Percentiles rank a stretch among this genome's conserved stretches.
Conservation (phyloP, 2,888 invertebrate species). For the Metopia argyrocephala region DNA sequence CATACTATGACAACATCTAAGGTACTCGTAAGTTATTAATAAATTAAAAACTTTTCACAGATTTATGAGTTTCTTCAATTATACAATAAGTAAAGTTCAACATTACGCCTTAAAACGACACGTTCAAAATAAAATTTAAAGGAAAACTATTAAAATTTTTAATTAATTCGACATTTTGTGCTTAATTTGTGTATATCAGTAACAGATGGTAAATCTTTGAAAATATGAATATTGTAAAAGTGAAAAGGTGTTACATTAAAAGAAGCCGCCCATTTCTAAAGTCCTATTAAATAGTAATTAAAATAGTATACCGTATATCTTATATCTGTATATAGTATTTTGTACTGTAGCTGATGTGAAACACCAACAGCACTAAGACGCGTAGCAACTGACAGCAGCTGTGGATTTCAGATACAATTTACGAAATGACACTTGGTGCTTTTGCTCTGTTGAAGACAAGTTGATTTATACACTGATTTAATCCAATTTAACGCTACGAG, state of each 20-base stretch:
- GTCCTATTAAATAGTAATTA: slow-evolving; percentile 33
- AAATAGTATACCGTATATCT: slow-evolving; percentile 14
- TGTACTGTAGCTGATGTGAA: not conserved
- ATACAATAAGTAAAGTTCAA: no score
- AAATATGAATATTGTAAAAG: not conserved
- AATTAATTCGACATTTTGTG: not conserved
- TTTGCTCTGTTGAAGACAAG: slow-evolving; percentile 48
- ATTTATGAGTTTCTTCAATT: no score
- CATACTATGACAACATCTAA: no score
- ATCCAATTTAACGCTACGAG: slow-evolving; percentile 66
- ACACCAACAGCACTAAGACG: not conserved
- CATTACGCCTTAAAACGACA: no score
- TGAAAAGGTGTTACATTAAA: not conserved
- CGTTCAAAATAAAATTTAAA: not conserved
- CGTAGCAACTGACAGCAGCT: slow-evolving; percentile 37
- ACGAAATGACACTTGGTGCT: slow-evolving; percentile 58
- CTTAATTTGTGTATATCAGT: not conserved
- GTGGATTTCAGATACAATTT: slow-evolving; percentile 50
- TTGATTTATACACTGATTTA: slow-evolving; percentile 66
- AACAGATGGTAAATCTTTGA: slow-evolving; percentile 24
- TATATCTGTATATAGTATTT: not conserved
- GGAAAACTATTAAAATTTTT: not conserved
- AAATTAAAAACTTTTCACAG: no score
- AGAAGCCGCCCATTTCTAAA: slow-evolving; percentile 30
- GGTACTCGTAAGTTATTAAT: no score